phyloP scores from a whole-genome alignment of 2,888 invertebrate genomes.

The Cryptocephalus primarius region DNA sequence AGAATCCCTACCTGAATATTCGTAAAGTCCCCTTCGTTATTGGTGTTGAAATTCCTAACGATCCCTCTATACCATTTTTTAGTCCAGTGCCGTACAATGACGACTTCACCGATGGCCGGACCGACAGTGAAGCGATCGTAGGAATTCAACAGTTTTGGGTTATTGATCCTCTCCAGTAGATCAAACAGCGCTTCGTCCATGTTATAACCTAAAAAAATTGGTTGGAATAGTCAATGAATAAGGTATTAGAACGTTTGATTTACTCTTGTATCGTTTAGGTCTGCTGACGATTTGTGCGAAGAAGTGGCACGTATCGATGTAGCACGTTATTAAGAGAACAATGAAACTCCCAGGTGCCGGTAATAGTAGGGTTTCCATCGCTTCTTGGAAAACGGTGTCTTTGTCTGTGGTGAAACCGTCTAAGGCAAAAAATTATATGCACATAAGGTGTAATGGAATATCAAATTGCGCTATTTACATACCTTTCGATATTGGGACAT shows the following conservation, averaged over 20 bases:
- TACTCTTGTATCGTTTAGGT: conserved; percentile 11
- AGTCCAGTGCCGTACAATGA: conserved; percentile 16
- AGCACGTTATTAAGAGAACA: conserved; percentile 18
- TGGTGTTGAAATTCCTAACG: conserved; percentile 8
- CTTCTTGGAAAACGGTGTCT: conserved; percentile 11
- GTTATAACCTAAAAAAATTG: conserved; percentile 7
- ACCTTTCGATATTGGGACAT: conserved; percentile 19
- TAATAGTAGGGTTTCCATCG: conserved; percentile 12
- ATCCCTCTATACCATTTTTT: conserved; percentile 19
- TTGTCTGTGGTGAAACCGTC: conserved; percentile 26
- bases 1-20: not conserved
- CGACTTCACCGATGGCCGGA: conserved; percentile 23
- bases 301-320: conserved; percentile 16
- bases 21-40: not conserved
- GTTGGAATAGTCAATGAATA: not conserved
- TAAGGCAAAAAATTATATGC: conserved; percentile 6
- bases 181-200: conserved; percentile 13
- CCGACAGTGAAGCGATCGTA: conserved; percentile 18
- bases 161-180: conserved; percentile 15
- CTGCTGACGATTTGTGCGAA: conserved; percentile 15
- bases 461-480: not conserved
- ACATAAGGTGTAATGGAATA: not conserved
- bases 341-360: conserved; percentile 13
- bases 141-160: conserved; percentile 8
- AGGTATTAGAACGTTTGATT: not conserved